Evolutionary conservation across 37 sponge, comb jelly and placozoan species (phyloP).

Genomic region (Lycopodina hypogea): DNA sequence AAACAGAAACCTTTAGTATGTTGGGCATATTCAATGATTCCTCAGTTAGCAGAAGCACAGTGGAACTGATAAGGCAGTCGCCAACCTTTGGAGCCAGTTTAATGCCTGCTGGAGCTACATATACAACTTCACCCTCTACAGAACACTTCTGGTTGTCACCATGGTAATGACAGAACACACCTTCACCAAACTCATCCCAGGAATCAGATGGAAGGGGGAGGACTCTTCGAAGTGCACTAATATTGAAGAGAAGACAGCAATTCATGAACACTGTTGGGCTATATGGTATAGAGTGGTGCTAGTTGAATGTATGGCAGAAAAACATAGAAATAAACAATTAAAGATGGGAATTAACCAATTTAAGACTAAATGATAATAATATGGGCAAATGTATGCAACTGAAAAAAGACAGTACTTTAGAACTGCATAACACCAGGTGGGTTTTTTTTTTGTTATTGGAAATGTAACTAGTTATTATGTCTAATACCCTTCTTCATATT

Average conservation of each 20-base stretch:
- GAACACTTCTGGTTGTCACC: background rate
- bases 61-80: constrained; percentile 24
- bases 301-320: too few relatives aligned
- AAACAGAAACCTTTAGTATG: background rate
- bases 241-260: background rate
- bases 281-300: too few relatives aligned
- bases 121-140: background rate
- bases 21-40: background rate
- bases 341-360: too few relatives aligned
- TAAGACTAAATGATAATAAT: too few relatives aligned
- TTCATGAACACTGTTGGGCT: too few relatives aligned
- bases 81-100: constrained; percentile 13
- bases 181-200: constrained; percentile 45
- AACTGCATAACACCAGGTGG: too few relatives aligned
- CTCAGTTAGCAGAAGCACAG: background rate
- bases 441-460: too few relatives aligned
- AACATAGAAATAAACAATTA: too few relatives aligned
- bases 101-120: background rate
- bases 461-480: too few relatives aligned
- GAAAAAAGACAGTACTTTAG: too few relatives aligned
- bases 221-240: constrained; percentile 36
- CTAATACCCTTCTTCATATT: constrained; percentile 6
- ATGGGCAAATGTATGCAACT: too few relatives aligned
- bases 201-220: constrained; percentile 68
- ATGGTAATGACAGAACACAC: constrained; percentile 62